Base-by-base conservation (phyloP, 2,888 invertebrate species). In the Teleogryllus oceanicus region DNA sequence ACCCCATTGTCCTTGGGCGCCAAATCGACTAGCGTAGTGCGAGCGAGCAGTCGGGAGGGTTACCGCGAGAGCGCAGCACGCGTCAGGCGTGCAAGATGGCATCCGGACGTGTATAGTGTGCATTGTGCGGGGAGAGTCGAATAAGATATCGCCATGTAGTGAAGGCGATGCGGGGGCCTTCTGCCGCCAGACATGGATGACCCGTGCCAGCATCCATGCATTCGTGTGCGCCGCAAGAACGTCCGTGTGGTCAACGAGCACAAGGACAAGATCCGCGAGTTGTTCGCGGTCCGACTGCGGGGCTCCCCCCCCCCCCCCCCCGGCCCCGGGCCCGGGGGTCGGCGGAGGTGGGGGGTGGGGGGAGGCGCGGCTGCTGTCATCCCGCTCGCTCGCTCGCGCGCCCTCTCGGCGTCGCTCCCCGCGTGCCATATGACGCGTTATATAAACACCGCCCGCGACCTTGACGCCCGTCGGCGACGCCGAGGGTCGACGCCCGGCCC, bases 401-500 rank as follows among this genome's bases (percentile, higher is more conserved):
- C 16, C 62, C 5, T 4, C 62, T 0, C 62, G 16, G 5, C 62
- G 4, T 62, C 62, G 5, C n/a, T 3, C 62, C 16, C 62, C 16
- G 62, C 62, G 62, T 62, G 62, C 62, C 62, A 62, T 62, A 62
- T 62, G 62, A 62, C 62, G 62, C 62, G 62, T 62, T 62, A 62
- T n/a, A 62, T 62, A 62, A 62, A 62, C 62, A 62, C 62, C 13
- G 62, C n/a, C 62, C 8, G 62, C 13, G 62, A n/a, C n/a, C 16
- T 13, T 62, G 62, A n/a, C 3, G 62, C 16, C 13, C 16, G 62
- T 18, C 62, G 62, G n/a, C 62, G 62, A 62, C n/a, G 62, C 13
- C 4, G 62, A 3, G n/a, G 13, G 62, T n/a, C 16, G 62, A 18
- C 16, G 62, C 37, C 37, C 37, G 13, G 62, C 13, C 16, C 16